These are phyloP conservation scores for Brachyistius frenatus DNA, from an alignment of 2,113 vertebrate genomes.

Conservation along the genomic window DNA sequence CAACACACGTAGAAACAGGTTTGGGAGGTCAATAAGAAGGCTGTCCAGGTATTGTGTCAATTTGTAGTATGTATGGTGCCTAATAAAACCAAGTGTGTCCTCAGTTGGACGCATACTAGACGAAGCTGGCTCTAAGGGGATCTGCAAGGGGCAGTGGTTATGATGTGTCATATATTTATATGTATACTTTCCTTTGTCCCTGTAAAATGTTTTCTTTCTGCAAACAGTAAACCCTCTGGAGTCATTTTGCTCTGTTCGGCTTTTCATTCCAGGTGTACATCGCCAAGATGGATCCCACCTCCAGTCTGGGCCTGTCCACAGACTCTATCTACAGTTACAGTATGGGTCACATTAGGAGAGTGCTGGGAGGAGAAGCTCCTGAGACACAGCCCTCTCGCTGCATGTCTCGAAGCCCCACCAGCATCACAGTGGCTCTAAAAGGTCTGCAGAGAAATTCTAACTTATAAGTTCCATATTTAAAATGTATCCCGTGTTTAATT, in stretches of 20 bases:
- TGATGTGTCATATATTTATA: not conserved
- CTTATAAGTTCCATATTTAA: not conserved
- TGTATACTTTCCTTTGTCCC: no score
- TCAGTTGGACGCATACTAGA: not conserved
- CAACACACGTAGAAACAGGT: not conserved
- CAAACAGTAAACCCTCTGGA: not conserved
- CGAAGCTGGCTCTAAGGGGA: not conserved
- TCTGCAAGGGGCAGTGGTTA: accelerated
- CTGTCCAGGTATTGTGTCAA: not conserved
- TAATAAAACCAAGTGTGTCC: not conserved
- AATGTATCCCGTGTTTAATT: no score
- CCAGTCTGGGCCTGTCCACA: slow-evolving; percentile 91
- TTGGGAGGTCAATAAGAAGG: not conserved
- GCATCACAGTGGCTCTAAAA: slow-evolving; percentile 91
- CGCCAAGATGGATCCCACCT: slow-evolving; percentile 93
- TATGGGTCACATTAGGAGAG: slow-evolving; percentile 92
- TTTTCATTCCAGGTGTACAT: slow-evolving; percentile 89
- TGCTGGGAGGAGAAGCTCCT: slow-evolving; percentile 89
- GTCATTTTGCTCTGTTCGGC: not conserved
- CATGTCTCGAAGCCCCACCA: slow-evolving; percentile 84
- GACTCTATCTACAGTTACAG: slow-evolving; percentile 96
- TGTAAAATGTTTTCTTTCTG: not conserved
- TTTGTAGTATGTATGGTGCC: not conserved
- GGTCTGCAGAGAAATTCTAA: slow-evolving; percentile 79
- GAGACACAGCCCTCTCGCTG: slow-evolving; percentile 91